Percentiles rank a stretch among this genome's conserved stretches.
Evolutionary conservation across 2,888 invertebrate species (phyloP).

Genomic region (Periphyllus acericola): DNA sequence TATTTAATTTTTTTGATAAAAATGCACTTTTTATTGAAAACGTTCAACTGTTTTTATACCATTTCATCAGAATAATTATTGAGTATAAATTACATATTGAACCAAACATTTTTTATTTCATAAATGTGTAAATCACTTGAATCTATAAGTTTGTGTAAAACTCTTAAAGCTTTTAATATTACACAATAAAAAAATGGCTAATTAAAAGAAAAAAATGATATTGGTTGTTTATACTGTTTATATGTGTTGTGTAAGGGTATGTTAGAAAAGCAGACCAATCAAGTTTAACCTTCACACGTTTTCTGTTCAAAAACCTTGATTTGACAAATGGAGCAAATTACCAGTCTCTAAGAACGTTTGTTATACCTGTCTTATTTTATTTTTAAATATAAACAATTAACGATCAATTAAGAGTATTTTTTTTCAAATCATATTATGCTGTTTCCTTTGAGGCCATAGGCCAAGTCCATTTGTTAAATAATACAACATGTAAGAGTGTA

Average conservation of each 20-base stretch:
- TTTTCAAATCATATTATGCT: neutral
- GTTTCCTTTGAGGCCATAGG: slow-evolving; percentile 17
- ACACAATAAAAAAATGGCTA: neutral
- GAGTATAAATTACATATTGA: too few species aligned
- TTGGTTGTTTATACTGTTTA: neutral
- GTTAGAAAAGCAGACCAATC: slow-evolving; percentile 28
- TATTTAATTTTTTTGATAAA: too few species aligned
- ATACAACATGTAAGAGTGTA: neutral
- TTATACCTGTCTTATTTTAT: slow-evolving; percentile 20
- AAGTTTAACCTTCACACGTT: slow-evolving; percentile 49
- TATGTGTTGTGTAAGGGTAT: slow-evolving; percentile 15
- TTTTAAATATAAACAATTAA: slow-evolving; percentile 44
- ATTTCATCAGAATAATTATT: too few species aligned
- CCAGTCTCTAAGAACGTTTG: slow-evolving; percentile 4
- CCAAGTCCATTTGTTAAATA: neutral
- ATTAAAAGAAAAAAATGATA: slow-evolving; percentile 24
- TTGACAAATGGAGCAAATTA: slow-evolving; percentile 46
- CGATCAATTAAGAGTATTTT: slow-evolving; percentile 43
- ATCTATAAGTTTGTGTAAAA: neutral
- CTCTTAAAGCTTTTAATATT: neutral
- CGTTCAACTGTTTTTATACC: too few species aligned
- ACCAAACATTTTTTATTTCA: too few species aligned
- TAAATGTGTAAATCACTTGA: too few species aligned
- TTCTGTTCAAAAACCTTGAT: slow-evolving; percentile 46
- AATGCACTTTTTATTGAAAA: too few species aligned